Conservation (phyloP, 2,888 invertebrate species). For the Embidobia sp. region DNA sequence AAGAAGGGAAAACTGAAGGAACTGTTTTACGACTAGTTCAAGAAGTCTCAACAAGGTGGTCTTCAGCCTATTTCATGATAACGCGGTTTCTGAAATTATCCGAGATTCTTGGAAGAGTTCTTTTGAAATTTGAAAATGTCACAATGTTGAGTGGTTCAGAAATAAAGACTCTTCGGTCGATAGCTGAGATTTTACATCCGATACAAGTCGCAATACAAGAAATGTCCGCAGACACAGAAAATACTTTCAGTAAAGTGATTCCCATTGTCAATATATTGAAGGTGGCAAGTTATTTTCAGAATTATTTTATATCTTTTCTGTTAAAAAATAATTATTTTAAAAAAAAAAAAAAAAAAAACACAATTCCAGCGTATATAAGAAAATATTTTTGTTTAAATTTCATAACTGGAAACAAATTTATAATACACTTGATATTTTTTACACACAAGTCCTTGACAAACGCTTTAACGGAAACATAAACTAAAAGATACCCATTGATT, state of each 20-base stretch:
- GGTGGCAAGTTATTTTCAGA: conserved; percentile 9
- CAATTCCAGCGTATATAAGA: no score
- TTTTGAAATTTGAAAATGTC: conserved; percentile 73
- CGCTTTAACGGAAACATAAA: no score
- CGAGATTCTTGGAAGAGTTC: conserved; percentile 76
- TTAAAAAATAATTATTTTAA: not conserved
- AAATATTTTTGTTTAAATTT: no score
- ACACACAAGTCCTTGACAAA: no score
- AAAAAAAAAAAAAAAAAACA: not conserved
- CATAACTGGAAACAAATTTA: no score
- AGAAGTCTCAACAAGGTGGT: conserved; percentile 64
- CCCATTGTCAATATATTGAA: conserved; percentile 67
- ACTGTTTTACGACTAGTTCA: conserved; percentile 57
- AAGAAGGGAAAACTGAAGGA: conserved; percentile 62
- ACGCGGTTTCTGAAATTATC: conserved; percentile 70
- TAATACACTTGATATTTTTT: no score
- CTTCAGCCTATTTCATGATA: conserved; percentile 72
- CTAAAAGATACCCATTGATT: no score
- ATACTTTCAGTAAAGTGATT: conserved; percentile 72
- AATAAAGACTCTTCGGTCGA: conserved; percentile 68
- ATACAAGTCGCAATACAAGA: conserved; percentile 72
- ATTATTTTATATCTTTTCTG: not conserved
- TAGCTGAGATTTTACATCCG: conserved; percentile 69
- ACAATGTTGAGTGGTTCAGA: conserved; percentile 71
- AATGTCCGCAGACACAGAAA: conserved; percentile 72